Evolutionary conservation across 2,797 vertebrate genomes (phyloP), one percentile per base, ranked within the genome.

Genomic region (Anguilla obscura): DNA sequence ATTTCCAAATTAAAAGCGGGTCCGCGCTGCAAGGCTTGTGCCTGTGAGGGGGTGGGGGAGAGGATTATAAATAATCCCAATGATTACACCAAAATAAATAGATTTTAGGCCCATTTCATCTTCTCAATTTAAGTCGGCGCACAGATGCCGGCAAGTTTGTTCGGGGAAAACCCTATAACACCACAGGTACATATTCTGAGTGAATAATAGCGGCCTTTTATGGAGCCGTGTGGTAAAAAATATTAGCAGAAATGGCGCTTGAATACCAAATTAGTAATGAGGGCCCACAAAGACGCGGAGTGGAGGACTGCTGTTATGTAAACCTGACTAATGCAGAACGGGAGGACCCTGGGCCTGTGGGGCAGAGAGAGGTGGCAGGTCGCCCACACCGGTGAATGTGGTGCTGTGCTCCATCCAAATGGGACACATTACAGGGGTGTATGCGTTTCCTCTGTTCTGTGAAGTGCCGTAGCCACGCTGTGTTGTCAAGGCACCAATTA

Each of bases 71-170:
- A 94, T 97, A 97, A 97, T 97, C 96, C 96, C 96, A 94, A 97
- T 96, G 96, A 98, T 97, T 93, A 95, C 94, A 96, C 95, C 96
- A 97, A 97, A 97, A 97, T 96, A 98, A 97, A 97, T 96, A 97
- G 92, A 95, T 96, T 91, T 54, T 94, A 92, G 95, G 93, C 94
- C 91, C 91, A 90, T 92, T 94, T 95, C 89, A 92, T 94, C 92
- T 93, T 94, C 87, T 91, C 85, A 63, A 90, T 94, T 93, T 94
- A 94, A 95, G 94, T 94, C 93, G 86, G 89, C 90, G 92, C 93
- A 91, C 3, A 93, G 93, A 94, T 94, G 96, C 93, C 95, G 93
- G 92, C 87, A 86, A 93, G 94, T 95, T 93, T 2, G 0, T 89
- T 92, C 91, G 87, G 91, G n/a, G 69, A 93, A 66, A 45, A 40